Evolutionary conservation across 2,113 vertebrate genomes (phyloP), one percentile per base, ranked within the genome.

Genomic region (Gadus macrocephalus): DNA sequence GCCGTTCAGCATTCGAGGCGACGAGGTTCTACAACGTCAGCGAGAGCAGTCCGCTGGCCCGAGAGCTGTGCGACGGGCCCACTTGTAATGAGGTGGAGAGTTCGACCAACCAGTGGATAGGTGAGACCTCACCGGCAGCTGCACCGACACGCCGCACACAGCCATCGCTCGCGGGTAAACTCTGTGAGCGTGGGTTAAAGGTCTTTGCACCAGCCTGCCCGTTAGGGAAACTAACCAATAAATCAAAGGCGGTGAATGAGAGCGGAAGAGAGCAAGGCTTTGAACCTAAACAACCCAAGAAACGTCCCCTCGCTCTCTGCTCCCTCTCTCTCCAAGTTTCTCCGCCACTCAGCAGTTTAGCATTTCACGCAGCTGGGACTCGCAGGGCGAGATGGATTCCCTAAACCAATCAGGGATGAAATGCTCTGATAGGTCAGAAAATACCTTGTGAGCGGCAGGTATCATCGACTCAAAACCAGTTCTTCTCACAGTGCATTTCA

Each of bases 11-110:
- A 60, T 96, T 96, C 16, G 95, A 97, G 85, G 95, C 96, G 16
- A 95, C 94, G 27, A 92, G 95, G 20, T 97, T 98, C 88, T 97
- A 98, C 91, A 97, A 95, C 0, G 95, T 95, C 25, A 97, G 95
- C 1, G 93, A 94, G 71, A 94, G 81, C 88, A 97, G 95, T 60
- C 95, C 93, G 0, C 85, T 97, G 53, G 94, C 94, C 3, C 89
- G 92, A 25, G 95, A 96, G 84, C 91, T 96, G 70, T 97, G 96
- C 3, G 93, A 94, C 0, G 95, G 95, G 0, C 93, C 95, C 0
- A 93, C 92, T 0, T 96, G 96, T 89, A 97, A 97, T 0, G 95
- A 97, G 84, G 95, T 96, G 88, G 95, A 97, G 72, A 96, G 94
- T 79, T 92, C 94, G 20, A 90, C 90, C 35, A 94, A 89, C 77